Evolutionary conservation across 2,113 vertebrate genomes (phyloP), one percentile per base, ranked within the genome.

Genomic region (Rhinogobius similis): DNA sequence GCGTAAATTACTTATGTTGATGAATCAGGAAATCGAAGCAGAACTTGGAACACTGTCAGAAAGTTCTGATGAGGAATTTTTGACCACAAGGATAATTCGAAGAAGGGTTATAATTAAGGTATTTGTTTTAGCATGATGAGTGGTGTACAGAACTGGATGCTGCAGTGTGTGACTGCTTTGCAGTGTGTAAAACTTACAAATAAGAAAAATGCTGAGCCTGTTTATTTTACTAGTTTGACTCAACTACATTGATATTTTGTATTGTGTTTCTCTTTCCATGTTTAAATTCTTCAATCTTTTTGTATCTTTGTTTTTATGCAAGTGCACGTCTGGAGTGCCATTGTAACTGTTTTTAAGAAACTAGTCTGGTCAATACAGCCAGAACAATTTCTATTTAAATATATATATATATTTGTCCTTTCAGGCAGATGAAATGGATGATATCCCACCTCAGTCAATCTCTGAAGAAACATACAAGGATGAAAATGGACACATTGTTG

Each of bases 91-190:
- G 92, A 92, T 98, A 75, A 72, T 99, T 68, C 94, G 93, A 67
- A 96, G 96, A 64, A 95, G 95, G 77, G 93, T 98, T 87, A 92
- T 98, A 77, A 96, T 98, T 72, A 94, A 98, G 97, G 97, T 99
- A 97, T 88, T 69, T 56, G 18, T 74, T 66, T 16, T 23, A 65
- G 73, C 73, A 77, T 80, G 82, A 76, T 12, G 53, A 32, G 23
- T 64, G 68, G 36, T 27, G 53, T 62, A 66, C 79, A 68, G 3
- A 55, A 55, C 23, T 55, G 38, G 61, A 65, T 41, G 21, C 10
- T 58, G 1, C 12, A 21, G 27, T 23, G 67, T 65, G 4, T 2
- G 58, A 39, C 12, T 21, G 27, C 23, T 68, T 65, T 67, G 1
- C 32, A 67, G 63, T 39, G 24, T 62, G 43, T 61, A 20, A n/a